Evolutionary conservation across 2,113 vertebrate species (phyloP), one percentile per base, ranked within the genome.

Genomic region (Hippocampus mohnikei): DNA sequence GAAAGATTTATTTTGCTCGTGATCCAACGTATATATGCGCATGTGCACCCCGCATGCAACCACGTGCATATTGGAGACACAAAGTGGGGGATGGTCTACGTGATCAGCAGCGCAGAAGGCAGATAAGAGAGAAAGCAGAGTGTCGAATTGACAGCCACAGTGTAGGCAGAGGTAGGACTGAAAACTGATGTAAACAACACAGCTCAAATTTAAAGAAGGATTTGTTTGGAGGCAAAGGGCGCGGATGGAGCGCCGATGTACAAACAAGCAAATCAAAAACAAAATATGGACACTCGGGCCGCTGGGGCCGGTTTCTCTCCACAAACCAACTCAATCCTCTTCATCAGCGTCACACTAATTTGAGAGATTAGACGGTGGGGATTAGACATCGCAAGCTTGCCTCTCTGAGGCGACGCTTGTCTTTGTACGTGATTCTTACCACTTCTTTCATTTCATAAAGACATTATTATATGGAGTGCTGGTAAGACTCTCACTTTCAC

Each of bases 281-380:
- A 48, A 66, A 33, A 3, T 63, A 44, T 42, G 50, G 66, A 63
- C n/a, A 60, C 67, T 2, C 23, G 52, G 69, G 73, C 46, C 71
- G 70, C 73, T 84, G 71, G 60, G 78, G 72, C 71, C 65, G 10
- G 61, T 75, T 82, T 74, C 78, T 80, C 76, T 70, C 64, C 69
- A 67, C 66, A 33, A 71, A 72, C 64, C 75, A 61, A 73, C 84
- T 83, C 74, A 61, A 71, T 81, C 75, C 78, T 72, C 79, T 82
- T 85, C 84, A 87, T 85, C 85, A 85, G 86, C 81, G 84, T 89
- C 83, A 89, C 87, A 87, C 86, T 83, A 84, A 88, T 91, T 88
- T 90, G 81, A 81, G 86, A 88, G 88, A 88, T 90, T 90, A 90
- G 86, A 88, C 84, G 58, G 75, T 33, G 21, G 33, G 85, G 87